Base-by-base conservation (phyloP, 2,113 vertebrate genomes). In the Nannobrachium achirus region DNA sequence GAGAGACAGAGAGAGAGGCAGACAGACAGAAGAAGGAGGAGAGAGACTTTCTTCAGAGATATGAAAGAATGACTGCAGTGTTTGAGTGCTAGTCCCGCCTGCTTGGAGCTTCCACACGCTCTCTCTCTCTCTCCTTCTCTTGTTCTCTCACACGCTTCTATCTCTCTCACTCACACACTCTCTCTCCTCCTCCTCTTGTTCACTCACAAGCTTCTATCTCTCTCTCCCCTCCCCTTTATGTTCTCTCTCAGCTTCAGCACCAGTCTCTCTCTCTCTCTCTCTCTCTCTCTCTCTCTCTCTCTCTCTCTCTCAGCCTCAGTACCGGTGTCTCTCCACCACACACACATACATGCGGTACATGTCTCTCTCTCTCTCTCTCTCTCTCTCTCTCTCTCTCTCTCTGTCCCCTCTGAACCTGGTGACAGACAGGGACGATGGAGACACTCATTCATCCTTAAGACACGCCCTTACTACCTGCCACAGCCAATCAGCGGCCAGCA, bases 1-100 rank as follows among this genome's bases (percentile, higher is more conserved):
- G 38, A 46, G 33, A 38, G 25, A 40, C n/a, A 33, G 39, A 49
- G 41, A 40, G 44, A 44, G 63, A 50, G 39, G 42, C 59, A 51
- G 62, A 61, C 56, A 63, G 65, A 73, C 66, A 74, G 65, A 66
- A 41, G 66, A 39, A 51, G 71, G 68, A 73, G 58, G 60, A 75
- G 48, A 81, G 71, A 79, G 72, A 75, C 81, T 83, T 88, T 78
- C 87, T 74, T 89, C 66, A 52, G 71, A 82, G 84, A 75, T 84
- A 87, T 79, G 66, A 69, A 83, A 87, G 89, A 86, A 85, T 89
- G 86, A 91, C 92, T 88, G 92, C 92, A 92, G 89, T 89, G 86
- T 87, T 79, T 82, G 76, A 91, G 83, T 80, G 74, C 71, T 81
- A 73, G 84, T 90, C 88, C 89, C 76, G 75, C 76, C 81, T 81